These are phyloP conservation scores for Pogonus chalceus DNA, from an alignment of 1,140 invertebrate genomes.

Conservation along the genomic window DNA sequence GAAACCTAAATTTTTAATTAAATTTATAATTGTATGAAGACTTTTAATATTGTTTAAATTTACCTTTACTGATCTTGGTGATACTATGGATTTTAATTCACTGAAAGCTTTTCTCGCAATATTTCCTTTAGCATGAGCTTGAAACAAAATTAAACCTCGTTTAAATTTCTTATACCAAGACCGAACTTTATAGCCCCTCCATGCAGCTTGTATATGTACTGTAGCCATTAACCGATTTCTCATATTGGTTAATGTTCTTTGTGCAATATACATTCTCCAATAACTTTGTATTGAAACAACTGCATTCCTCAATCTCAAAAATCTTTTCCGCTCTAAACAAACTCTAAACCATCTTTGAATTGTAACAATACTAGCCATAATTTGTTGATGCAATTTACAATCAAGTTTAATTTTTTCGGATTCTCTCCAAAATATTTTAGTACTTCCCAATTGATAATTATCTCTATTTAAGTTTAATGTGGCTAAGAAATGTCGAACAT, in stretches of 20 bases:
- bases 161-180: slow-evolving; percentile 57
- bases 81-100: slow-evolving; percentile 33
- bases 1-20: neutral
- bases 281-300: slow-evolving; percentile 69
- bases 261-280: slow-evolving; percentile 54
- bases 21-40: neutral
- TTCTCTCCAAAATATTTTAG: slow-evolving; percentile 88
- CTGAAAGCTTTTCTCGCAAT: slow-evolving; percentile 42
- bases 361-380: slow-evolving; percentile 82
- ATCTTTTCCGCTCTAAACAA: slow-evolving; percentile 65
- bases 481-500: slow-evolving; percentile 70
- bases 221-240: slow-evolving; percentile 47
- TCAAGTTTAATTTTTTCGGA: slow-evolving; percentile 90
- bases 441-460: slow-evolving; percentile 83
- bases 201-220: slow-evolving; percentile 64
- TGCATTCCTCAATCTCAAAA: slow-evolving; percentile 60
- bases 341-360: slow-evolving; percentile 89
- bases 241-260: slow-evolving; percentile 28
- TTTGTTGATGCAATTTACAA: slow-evolving; percentile 83
- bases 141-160: slow-evolving; percentile 51
- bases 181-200: slow-evolving; percentile 55
- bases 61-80: slow-evolving; percentile 24
- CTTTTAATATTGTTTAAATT: slow-evolving; percentile 8
- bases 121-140: slow-evolving; percentile 59
- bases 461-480: slow-evolving; percentile 72